Conservation (phyloP, 2,113 vertebrate species). For the Seriola dumerili region DNA sequence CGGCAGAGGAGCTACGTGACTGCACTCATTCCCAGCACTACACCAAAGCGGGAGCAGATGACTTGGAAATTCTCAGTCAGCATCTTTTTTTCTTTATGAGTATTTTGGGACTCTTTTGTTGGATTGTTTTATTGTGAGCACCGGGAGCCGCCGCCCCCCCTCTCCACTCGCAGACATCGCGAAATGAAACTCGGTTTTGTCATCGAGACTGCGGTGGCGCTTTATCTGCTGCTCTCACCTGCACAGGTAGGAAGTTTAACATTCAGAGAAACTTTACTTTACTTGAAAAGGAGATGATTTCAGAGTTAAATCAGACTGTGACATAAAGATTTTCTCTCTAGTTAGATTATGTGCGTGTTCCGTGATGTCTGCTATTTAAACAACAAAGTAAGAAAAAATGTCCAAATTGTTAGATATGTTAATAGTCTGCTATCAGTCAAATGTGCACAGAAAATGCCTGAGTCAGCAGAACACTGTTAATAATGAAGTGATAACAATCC, state of each 20-base stretch:
- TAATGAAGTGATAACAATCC: slow-evolving; percentile 15
- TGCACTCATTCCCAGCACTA: slow-evolving; percentile 31
- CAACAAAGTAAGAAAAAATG: too few relatives aligned
- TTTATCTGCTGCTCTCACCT: slow-evolving; percentile 83
- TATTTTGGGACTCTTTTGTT: slow-evolving; percentile 38
- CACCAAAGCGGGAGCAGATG: slow-evolving; percentile 44
- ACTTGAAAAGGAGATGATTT: too few relatives aligned
- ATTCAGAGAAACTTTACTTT: not conserved
- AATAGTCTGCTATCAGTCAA: not conserved
- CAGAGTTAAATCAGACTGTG: too few relatives aligned
- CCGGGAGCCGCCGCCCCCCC: slow-evolving; percentile 25
- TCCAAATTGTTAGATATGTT: too few relatives aligned
- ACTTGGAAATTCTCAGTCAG: slow-evolving; percentile 59
- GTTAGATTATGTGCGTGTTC: not conserved
- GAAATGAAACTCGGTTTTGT: slow-evolving; percentile 80
- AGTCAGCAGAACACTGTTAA: slow-evolving; percentile 5
- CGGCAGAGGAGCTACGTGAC: slow-evolving; percentile 67
- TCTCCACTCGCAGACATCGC: slow-evolving; percentile 46
- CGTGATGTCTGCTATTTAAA: not conserved
- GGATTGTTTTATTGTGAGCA: slow-evolving; percentile 49
- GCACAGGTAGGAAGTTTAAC: slow-evolving; percentile 79
- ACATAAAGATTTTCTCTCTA: not conserved
- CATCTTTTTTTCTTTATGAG: slow-evolving; percentile 36
- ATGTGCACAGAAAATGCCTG: not conserved
- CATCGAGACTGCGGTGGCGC: slow-evolving; percentile 72